Evolutionary conservation across 2,113 vertebrate genomes (phyloP), one percentile per base, ranked within the genome.

Genomic region (Xiphophorus couchianus): DNA sequence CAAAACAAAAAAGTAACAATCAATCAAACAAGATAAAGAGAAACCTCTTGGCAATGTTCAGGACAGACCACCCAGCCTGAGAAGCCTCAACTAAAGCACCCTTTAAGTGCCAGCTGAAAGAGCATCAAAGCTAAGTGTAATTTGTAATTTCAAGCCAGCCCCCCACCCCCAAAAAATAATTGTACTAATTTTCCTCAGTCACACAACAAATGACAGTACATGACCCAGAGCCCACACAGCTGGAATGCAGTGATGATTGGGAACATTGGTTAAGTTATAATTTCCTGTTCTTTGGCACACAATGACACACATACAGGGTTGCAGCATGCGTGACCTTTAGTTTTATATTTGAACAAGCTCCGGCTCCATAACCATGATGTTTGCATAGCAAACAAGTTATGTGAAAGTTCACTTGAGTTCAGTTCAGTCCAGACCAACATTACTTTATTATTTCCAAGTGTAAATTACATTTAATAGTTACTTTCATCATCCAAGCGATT

Each of bases 321-420:
- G 77, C 66, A 63, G 69, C 31, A 0, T 71, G 73, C 72, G 58
- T 81, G 83, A 30, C 58, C 37, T 0, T 69, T 29, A 73, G 37
- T 25, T 25, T 58, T 48, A 58, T 48, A 67, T 42, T 13, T 79
- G 80, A n/a, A 6, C 33, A 33, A 58, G 69, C 29, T 60, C 28
- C 10, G 60, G 42, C 44, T 17, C 10, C 63, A 35, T 31, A 12
- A 63, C 60, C 29, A 58, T n/a, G 3, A n/a, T 64, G 73, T 88
- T 81, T 88, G 30, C 71, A 69, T 42, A 44, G 65, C 58, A 85
- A 83, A 90, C 76, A 80, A 27, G 37, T 28, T 78, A 37, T 78
- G 71, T 22, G 30, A 42, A 42, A 42, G 14, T 42, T 42, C 13
- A 15, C 0, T 42, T 42, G 42, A 69, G 37, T n/a, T 51, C 58